Conservation (phyloP, 2,797 vertebrate genomes). For the Molossus molossus region DNA sequence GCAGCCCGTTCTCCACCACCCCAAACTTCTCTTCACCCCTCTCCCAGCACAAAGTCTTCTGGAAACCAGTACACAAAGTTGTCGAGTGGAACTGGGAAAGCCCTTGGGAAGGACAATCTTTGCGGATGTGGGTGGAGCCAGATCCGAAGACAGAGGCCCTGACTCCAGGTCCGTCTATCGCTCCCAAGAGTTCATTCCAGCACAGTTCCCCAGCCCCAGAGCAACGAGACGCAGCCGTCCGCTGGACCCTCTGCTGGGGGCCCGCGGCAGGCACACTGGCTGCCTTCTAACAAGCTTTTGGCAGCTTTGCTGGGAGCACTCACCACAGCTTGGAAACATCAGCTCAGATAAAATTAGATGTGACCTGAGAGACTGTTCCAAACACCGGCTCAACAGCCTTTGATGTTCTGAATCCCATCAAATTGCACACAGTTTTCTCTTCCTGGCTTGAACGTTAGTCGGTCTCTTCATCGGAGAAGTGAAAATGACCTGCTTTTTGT, state of each 20-base stretch:
- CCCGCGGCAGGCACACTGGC: neutral
- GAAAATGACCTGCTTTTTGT: constrained; percentile 61
- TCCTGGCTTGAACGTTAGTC: constrained; percentile 74
- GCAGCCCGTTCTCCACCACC: neutral
- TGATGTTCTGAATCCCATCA: constrained; percentile 80
- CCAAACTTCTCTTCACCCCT: neutral
- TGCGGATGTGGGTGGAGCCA: neutral
- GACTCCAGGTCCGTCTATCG: neutral
- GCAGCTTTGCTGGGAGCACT: constrained; percentile 61
- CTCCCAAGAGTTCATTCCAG: neutral
- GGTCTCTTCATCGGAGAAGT: constrained; percentile 73
- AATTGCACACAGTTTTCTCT: constrained; percentile 66
- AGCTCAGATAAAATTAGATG: constrained; percentile 83
- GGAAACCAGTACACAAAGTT: neutral
- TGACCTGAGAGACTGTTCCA: constrained; percentile 79
- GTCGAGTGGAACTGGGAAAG: neutral
- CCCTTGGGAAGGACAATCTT: neutral
- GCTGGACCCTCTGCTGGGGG: constrained; percentile 28
- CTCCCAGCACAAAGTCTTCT: neutral
- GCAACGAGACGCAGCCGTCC: neutral
- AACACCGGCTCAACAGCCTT: constrained; percentile 70
- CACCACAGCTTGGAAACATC: constrained; percentile 73
- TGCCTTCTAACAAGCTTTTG: neutral
- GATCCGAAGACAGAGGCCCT: neutral
- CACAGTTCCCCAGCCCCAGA: neutral